Evolutionary conservation across 2,888 invertebrate genomes (phyloP), one percentile per base, ranked within the genome.

Genomic region (Cataglyphis albicans): DNA sequence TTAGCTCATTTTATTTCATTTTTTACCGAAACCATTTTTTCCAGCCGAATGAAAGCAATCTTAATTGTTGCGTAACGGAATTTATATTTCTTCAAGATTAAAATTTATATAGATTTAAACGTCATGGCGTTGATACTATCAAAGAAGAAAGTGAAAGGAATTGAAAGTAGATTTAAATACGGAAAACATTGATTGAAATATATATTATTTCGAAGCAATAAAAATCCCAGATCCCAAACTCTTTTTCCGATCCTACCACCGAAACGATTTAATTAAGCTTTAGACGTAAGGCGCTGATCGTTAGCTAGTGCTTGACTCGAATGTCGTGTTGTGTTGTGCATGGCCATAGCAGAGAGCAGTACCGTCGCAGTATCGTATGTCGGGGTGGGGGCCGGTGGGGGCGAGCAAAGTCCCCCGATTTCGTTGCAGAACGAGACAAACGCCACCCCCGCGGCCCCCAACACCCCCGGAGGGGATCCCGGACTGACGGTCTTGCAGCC

Each of bases 401-500:
- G 94, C 83, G 94, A 94, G 90, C 94, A 94, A 86, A 94, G 94
- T 91, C 93, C 94, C 75, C 93, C 94, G 87, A 93, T 94, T 87
- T 93, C 94, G 87, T 91, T 94, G 90, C 94, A 94, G 89, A 93
- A 93, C 86, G 94, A 93, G 91, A 93, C 93, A 87, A 95, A 94
- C 93, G 94, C 94, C 90, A 93, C 94, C 92, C 93, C 95, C 90
- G 91, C 93, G 89, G 93, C 94, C 86, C 92, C 94, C 89, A 93
- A 94, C 90, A 92, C 94, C 84, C 92, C 94, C 70, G 93, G 92
- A 91, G 94, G 93, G 83, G 94, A 94, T 88, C 94, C 94, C 78
- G 94, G 94, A 86, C 93, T 95, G 91, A 95, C 95, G 91, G 96
- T 97, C 86, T 95, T 97, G 87, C 96, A 97, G 93, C 96, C 97